Evolutionary conservation across 2,797 vertebrate genomes (phyloP).

Genomic region (Glyptemys insculpta): DNA sequence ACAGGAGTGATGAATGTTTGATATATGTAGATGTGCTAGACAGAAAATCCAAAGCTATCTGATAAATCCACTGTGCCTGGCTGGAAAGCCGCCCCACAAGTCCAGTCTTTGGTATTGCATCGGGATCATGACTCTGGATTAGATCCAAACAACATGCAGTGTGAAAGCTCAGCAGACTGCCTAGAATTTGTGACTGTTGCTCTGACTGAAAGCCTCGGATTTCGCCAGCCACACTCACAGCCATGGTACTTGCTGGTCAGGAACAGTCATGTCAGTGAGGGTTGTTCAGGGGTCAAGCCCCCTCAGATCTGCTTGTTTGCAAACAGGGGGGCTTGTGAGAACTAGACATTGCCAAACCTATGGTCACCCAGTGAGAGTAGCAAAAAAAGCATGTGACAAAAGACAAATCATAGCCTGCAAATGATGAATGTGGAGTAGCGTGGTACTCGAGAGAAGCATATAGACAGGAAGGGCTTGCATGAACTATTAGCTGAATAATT

Average conservation of each 20-base stretch:
- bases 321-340: too few species aligned
- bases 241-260: neutral
- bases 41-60: neutral
- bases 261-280: neutral
- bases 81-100: neutral
- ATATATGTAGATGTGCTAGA: neutral
- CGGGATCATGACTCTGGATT: neutral
- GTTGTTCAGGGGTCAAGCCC: neutral
- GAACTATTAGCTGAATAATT: neutral
- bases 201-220: neutral
- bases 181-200: too few species aligned
- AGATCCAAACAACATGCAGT: neutral
- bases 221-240: neutral
- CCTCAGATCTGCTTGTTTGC: neutral
- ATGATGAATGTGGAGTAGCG: neutral
- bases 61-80: neutral
- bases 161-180: neutral
- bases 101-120: neutral
- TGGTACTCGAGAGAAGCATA: neutral
- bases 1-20: neutral
- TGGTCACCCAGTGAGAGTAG: neutral
- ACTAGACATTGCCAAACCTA: too few species aligned
- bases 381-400: neutral
- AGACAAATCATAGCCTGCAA: neutral
- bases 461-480: neutral